Conservation (phyloP, 2,888 invertebrate species). For the Parelbella ahira region DNA sequence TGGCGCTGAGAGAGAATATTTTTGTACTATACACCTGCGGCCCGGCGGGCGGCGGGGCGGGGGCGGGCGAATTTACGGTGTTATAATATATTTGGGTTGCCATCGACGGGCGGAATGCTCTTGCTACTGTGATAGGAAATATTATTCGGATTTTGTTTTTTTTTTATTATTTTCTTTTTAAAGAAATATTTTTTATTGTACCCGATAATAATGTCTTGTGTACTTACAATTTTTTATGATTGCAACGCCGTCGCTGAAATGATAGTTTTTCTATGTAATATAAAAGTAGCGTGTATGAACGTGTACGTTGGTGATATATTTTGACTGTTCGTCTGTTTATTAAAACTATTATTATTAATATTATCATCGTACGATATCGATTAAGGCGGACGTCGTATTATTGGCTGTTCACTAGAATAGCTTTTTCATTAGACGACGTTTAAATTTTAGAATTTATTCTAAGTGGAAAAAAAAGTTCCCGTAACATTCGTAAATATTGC, state of each 20-base stretch:
- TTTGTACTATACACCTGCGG: not conserved
- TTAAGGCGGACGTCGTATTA: constrained; percentile 2
- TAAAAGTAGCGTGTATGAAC: constrained; percentile 1
- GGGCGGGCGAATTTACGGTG: not conserved
- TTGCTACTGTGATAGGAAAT: constrained; percentile 24
- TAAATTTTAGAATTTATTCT: constrained; percentile 5
- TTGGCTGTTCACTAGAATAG: constrained; percentile 15
- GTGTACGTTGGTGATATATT: constrained; percentile 11
- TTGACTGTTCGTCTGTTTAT: constrained; percentile 13
- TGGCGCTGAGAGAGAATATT: constrained; percentile 4
- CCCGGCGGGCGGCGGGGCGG: not conserved
- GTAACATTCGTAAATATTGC: too few relatives aligned
- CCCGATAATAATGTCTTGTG: too few relatives aligned
- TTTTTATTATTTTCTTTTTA: too few relatives aligned
- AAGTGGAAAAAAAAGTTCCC: too few relatives aligned
- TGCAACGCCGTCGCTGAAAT: constrained; percentile 16
- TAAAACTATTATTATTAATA: not conserved
- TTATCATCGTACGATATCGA: constrained; percentile 10
- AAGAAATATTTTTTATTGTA: constrained; percentile 17
- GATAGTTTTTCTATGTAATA: constrained; percentile 23
- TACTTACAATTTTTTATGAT: constrained; percentile 22
- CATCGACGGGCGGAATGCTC: constrained; percentile 14
- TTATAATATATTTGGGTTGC: constrained; percentile 23
- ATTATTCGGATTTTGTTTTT: constrained; percentile 18
- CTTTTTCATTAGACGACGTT: constrained; percentile 11